phyloP scores from a whole-genome alignment of 2,888 invertebrate species.

The Megamerina dolium region DNA sequence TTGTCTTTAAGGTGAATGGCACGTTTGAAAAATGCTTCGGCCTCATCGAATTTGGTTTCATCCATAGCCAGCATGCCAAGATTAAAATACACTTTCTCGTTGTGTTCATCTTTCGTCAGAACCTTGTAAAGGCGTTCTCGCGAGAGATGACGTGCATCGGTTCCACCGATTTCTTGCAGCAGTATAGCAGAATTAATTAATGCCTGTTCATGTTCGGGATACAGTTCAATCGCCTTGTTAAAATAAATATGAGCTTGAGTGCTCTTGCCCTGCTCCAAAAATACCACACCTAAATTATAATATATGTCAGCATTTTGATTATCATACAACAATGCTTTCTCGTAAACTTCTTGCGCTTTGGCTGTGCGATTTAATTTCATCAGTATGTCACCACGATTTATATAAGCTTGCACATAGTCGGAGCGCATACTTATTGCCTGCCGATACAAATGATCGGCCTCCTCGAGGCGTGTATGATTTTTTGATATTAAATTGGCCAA shows the following conservation, averaged over 20 bases:
- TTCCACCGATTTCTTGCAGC: conserved; percentile 81
- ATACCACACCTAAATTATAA: conserved; percentile 90
- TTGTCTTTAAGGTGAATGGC: conserved; percentile 83
- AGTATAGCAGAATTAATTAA: conserved; percentile 91
- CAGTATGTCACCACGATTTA: conserved; percentile 92
- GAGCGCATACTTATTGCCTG: conserved; percentile 97
- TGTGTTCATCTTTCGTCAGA: conserved; percentile 60
- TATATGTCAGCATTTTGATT: conserved; percentile 91
- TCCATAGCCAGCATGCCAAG: conserved; percentile 97
- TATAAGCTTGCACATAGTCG: conserved; percentile 85
- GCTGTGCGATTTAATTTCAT: conserved; percentile 90
- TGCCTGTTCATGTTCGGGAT: conserved; percentile 93
- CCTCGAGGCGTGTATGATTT: conserved; percentile 83
- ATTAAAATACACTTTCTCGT: conserved; percentile 91
- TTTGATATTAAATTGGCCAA: conserved; percentile 90
- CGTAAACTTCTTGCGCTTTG: conserved; percentile 92
- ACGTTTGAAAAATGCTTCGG: conserved; percentile 85
- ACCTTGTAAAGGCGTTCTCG: conserved; percentile 75
- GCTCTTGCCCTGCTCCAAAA: conserved; percentile 86
- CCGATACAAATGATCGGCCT: conserved; percentile 88
- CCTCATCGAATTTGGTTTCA: conserved; percentile 79
- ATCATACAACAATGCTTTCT: conserved; percentile 86
- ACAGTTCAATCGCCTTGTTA: conserved; percentile 85
- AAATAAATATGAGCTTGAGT: conserved; percentile 86
- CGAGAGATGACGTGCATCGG: conserved; percentile 72